These are phyloP conservation scores for Euphonia xanthogaster DNA, from an alignment of 2,797 vertebrate genomes.

Conservation along the genomic window DNA sequence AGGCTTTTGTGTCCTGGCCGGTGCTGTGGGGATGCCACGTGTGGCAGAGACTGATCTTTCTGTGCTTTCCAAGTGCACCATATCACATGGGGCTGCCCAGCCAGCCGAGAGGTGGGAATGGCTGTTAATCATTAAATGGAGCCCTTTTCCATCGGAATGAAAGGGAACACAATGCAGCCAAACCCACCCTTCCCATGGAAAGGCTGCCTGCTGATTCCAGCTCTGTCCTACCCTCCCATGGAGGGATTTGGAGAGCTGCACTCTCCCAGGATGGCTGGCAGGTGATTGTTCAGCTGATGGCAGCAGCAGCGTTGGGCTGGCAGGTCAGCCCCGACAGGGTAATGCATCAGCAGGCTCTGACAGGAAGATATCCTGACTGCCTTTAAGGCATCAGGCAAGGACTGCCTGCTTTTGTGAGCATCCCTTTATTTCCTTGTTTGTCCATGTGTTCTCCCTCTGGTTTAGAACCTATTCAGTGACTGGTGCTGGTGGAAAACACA, in stretches of 20 bases:
- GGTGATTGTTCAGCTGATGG: background rate
- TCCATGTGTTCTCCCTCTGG: background rate
- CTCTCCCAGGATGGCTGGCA: background rate
- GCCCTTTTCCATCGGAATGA: background rate
- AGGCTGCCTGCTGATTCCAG: background rate
- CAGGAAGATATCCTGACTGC: no score
- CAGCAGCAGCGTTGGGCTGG: background rate
- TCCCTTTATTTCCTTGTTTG: background rate
- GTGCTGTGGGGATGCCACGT: background rate
- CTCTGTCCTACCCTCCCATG: background rate
- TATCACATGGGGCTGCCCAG: background rate
- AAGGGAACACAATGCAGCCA: background rate
- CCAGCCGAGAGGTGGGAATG: background rate
- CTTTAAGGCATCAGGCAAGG: background rate
- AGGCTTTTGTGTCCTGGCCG: constrained; percentile 34
- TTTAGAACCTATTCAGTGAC: background rate
- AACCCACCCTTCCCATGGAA: background rate
- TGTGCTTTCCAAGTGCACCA: background rate
- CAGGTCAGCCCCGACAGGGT: rapidly evolving
- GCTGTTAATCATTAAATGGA: background rate
- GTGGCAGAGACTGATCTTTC: background rate
- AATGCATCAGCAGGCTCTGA: background rate
- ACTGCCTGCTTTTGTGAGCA: background rate
- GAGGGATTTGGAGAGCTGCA: background rate
- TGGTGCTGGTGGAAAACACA: background rate